Percentiles rank a stretch among this genome's conserved stretches.
These are phyloP conservation scores for Scolopax mira DNA, from an alignment of 2,113 vertebrate genomes.

Conservation along the genomic window DNA sequence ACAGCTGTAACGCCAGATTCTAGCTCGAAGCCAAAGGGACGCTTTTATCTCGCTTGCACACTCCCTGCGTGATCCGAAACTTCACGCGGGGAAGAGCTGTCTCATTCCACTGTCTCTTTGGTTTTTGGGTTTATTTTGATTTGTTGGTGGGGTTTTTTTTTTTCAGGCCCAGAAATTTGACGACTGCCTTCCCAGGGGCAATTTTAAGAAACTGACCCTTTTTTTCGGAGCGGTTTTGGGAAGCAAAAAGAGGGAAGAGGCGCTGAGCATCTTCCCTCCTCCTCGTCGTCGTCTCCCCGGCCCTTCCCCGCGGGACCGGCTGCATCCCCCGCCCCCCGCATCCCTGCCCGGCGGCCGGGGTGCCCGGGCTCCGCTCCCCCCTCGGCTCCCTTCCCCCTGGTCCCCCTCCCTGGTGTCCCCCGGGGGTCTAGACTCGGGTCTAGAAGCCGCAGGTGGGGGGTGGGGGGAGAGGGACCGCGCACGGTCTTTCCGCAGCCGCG, in stretches of 20 bases:
- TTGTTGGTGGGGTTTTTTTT: not conserved
- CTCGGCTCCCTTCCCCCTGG: not conserved
- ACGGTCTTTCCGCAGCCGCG: not conserved
- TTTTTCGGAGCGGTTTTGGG: not conserved
- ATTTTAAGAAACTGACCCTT: fast-evolving
- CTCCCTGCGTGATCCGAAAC: not conserved
- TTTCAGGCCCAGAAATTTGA: not conserved
- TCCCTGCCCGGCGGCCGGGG: not conserved
- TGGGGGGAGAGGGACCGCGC: not conserved
- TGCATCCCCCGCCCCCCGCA: no score
- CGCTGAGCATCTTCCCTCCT: not conserved
- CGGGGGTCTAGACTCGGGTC: not conserved
- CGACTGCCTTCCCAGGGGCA: fast-evolving
- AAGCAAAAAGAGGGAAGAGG: not conserved
- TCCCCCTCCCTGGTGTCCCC: not conserved
- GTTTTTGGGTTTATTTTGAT: no score
- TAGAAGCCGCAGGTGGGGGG: not conserved
- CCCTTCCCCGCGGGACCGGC: not conserved
- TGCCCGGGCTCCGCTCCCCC: not conserved
- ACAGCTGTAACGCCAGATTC: not conserved
- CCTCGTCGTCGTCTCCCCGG: no score
- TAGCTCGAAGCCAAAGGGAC: not conserved
- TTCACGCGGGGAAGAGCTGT: not conserved
- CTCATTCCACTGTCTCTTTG: not conserved
- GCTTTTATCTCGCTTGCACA: fast-evolving